These are phyloP conservation scores for Pristionchus pacificus DNA, from an alignment of 1,140 invertebrate genomes.

Conservation along the genomic window DNA sequence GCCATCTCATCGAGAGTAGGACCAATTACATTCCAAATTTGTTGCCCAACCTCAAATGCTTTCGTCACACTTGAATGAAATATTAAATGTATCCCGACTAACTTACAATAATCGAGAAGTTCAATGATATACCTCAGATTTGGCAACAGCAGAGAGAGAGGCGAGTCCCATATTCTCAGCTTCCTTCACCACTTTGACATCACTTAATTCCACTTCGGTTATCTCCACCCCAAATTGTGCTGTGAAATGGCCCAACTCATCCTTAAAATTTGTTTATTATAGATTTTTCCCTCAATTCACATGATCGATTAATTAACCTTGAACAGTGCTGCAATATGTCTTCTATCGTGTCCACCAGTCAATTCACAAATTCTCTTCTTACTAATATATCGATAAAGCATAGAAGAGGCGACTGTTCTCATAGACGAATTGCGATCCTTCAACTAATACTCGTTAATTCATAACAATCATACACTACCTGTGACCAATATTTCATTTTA, in stretches of 20 bases:
- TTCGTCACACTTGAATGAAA: too few relatives aligned
- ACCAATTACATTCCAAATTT: conserved; percentile 28
- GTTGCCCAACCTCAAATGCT: conserved; percentile 15
- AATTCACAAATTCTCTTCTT: conserved; percentile 36
- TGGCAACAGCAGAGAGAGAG: conserved; percentile 27
- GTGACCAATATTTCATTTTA: too few relatives aligned
- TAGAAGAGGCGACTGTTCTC: conserved; percentile 35
- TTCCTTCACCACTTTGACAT: conserved; percentile 38
- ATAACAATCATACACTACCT: too few relatives aligned
- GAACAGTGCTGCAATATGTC: conserved; percentile 33
- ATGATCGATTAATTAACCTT: conserved; percentile 30
- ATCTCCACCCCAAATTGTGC: conserved; percentile 37
- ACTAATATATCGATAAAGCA: conserved; percentile 36
- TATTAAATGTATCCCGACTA: background rate
- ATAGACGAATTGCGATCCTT: conserved; percentile 31
- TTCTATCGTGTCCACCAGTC: conserved; percentile 29
- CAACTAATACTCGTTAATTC: too few relatives aligned
- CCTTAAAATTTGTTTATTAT: conserved; percentile 23
- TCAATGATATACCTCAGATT: conserved; percentile 27
- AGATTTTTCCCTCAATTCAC: background rate
- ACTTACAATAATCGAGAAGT: conserved; percentile 7
- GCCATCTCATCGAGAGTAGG: conserved; percentile 27
- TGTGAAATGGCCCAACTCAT: conserved; percentile 34
- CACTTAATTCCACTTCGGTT: conserved; percentile 35
- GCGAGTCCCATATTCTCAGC: conserved; percentile 38